Evolutionary conservation across 2,113 vertebrate species (phyloP).

Genomic region (Isurus oxyrinchus): DNA sequence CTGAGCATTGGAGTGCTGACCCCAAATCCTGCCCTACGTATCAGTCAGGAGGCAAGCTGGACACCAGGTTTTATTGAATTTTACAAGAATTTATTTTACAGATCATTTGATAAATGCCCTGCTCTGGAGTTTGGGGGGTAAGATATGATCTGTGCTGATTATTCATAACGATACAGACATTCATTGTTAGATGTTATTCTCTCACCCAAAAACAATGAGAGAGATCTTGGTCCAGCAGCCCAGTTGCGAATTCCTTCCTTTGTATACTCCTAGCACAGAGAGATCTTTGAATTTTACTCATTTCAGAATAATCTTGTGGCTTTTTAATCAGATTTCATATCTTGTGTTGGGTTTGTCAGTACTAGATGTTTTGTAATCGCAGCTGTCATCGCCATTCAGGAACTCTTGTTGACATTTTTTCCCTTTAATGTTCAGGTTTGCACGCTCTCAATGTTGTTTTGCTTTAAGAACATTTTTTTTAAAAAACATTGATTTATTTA

Average conservation of each 20-base stretch:
- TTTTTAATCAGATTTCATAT: conserved; percentile 30
- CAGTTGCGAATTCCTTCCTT: background rate
- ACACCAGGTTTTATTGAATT: background rate
- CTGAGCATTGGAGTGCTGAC: background rate
- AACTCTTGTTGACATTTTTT: conserved; percentile 21
- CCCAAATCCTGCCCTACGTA: background rate
- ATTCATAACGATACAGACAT: background rate
- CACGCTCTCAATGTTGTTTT: conserved; percentile 22
- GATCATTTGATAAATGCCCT: background rate
- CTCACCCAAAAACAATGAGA: background rate
- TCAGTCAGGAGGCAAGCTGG: background rate
- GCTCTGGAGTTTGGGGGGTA: background rate
- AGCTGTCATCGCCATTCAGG: conserved; percentile 10
- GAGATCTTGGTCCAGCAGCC: background rate
- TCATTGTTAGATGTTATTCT: background rate
- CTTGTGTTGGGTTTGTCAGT: conserved; percentile 26
- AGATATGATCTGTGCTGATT: background rate
- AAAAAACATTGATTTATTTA: background rate
- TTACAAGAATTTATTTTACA: background rate
- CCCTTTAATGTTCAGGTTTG: conserved; percentile 21
- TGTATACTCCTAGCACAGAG: background rate
- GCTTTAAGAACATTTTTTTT: background rate
- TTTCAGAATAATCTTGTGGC: conserved; percentile 29
- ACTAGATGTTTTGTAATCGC: conserved; percentile 26
- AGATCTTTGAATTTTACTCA: background rate